Percentiles rank a stretch among this genome's conserved stretches.
These are phyloP conservation scores for Drosophila neoperkinsi DNA, from an alignment of 2,888 invertebrate species.

Conservation along the genomic window DNA sequence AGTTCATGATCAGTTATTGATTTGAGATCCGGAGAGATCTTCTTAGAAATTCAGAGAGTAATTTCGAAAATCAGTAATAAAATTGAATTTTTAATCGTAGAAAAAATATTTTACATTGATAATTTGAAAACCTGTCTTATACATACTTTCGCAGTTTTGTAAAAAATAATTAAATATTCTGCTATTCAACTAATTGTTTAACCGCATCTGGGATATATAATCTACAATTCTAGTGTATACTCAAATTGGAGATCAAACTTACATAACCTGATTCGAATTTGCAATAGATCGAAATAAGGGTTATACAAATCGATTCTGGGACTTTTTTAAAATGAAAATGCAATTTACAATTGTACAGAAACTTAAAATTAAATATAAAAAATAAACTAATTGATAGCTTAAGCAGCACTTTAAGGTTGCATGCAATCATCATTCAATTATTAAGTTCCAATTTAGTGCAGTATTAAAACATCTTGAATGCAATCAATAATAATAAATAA, in stretches of 20 bases:
- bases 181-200: not conserved
- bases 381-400: not conserved
- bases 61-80: not conserved
- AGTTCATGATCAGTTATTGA: not conserved
- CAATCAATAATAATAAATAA: not conserved
- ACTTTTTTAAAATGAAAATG: not conserved
- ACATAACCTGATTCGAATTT: not conserved
- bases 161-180: not conserved
- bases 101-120: not conserved
- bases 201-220: not conserved
- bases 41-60: too few species aligned
- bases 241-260: not conserved
- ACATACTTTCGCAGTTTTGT: not conserved
- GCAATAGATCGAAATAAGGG: not conserved
- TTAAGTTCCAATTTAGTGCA: too few species aligned
- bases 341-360: not conserved
- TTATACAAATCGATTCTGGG: not conserved
- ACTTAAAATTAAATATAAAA: not conserved
- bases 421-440: not conserved
- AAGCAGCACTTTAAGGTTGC: not conserved
- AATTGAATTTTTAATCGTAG: not conserved
- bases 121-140: not conserved
- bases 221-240: not conserved
- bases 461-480: too few species aligned
- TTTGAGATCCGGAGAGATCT: not conserved